Percentiles rank a stretch among this genome's conserved stretches.
Evolutionary conservation across 2,113 vertebrate genomes (phyloP).

Genomic region (Albula goreensis): DNA sequence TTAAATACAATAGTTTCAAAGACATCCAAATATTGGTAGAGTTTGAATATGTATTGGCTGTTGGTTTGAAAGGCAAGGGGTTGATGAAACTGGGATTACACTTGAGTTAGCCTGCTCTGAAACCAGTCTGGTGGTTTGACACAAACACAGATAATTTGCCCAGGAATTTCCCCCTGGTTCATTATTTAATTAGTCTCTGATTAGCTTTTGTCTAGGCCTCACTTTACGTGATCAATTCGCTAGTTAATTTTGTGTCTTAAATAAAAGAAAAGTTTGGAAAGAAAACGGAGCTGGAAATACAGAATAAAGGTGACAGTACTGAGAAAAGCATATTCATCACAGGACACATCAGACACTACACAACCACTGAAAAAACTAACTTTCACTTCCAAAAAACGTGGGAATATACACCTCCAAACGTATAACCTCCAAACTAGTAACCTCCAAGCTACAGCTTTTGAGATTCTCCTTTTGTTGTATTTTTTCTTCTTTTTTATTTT

Average conservation of each 20-base stretch:
- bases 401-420: slow-evolving; percentile 46
- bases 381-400: slow-evolving; percentile 50
- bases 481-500: slow-evolving; percentile 46
- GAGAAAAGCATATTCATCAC: slow-evolving; percentile 46
- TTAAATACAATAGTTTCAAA: neutral
- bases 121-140: neutral
- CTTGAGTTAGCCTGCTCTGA: neutral
- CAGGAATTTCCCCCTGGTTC: neutral
- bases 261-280: slow-evolving; percentile 24
- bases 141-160: neutral
- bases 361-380: slow-evolving; percentile 52
- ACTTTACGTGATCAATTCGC: neutral
- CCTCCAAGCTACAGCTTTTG: slow-evolving; percentile 28
- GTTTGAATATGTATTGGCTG: neutral
- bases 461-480: slow-evolving; percentile 27
- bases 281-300: slow-evolving; percentile 15
- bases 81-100: neutral
- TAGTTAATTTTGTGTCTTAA: slow-evolving; percentile 23
- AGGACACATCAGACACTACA: slow-evolving; percentile 53
- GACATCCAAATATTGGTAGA: neutral
- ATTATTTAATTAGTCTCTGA: neutral
- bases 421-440: too few species aligned
- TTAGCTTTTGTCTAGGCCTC: neutral
- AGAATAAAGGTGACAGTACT: slow-evolving; percentile 30
- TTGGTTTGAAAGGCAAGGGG: neutral